Evolutionary conservation across 2,888 invertebrate genomes (phyloP).

Genomic region (Mythimna ferrago): DNA sequence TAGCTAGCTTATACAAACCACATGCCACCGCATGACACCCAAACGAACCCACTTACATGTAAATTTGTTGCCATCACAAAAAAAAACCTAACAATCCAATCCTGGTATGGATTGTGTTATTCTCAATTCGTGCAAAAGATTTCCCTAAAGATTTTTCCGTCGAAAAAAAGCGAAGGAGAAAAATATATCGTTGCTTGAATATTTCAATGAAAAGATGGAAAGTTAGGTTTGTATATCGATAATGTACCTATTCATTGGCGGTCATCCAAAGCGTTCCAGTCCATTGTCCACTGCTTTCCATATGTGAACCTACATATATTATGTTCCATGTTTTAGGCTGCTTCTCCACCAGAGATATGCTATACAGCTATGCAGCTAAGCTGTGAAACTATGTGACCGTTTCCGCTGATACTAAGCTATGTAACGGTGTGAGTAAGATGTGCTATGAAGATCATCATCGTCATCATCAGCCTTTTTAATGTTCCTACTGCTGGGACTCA

Average conservation of each 20-base stretch:
- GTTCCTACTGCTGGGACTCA: no score
- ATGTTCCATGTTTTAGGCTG: constrained; percentile 3
- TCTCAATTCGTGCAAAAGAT: constrained; percentile 44
- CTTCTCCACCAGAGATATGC: no score
- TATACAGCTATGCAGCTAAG: no score
- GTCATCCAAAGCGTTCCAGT: constrained; percentile 70
- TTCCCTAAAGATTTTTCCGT: constrained; percentile 40
- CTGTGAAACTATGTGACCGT: no score
- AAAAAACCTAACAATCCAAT: constrained; percentile 33
- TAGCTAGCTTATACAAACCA: neutral
- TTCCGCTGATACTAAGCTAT: no score
- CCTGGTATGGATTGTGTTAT: constrained; percentile 30
- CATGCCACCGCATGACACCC: neutral
- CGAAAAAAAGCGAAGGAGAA: constrained; percentile 17
- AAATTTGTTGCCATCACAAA: constrained; percentile 29
- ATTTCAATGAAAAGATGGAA: constrained; percentile 54
- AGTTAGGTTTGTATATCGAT: constrained; percentile 59
- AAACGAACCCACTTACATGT: constrained; percentile 23
- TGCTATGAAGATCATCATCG: no score
- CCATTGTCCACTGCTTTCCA: constrained; percentile 57
- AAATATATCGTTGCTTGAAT: constrained; percentile 42
- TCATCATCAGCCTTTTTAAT: no score
- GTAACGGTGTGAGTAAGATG: no score
- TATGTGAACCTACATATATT: constrained; percentile 15
- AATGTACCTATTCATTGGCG: constrained; percentile 77